Base-by-base conservation (phyloP, 2,113 vertebrate species). In the Austrofundulus limnaeus region DNA sequence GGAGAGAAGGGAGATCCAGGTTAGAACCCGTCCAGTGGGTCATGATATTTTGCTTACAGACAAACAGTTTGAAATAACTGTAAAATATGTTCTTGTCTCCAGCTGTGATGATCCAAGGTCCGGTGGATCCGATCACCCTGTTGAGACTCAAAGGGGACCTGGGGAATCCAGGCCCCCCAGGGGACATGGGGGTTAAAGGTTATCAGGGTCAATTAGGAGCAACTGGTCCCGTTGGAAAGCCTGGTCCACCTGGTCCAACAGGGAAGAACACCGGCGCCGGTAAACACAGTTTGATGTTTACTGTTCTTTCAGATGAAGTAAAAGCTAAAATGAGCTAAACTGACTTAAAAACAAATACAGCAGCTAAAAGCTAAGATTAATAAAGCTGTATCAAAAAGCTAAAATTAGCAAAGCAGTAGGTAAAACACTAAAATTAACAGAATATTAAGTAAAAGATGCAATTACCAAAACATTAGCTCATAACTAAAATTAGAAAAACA, bases 1-100 rank as follows among this genome's bases (percentile, higher is more conserved):
- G 92, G 96, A 24, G 90, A 95, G 1, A 11, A 16, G 37, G 95
- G 96, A 72, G 90, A 94, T 0, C 83, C 94, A 72, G 96, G 96
- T 97, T 87, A 51, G 7, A 28, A 28, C 7, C 25, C 25, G 7
- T 28, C 7, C 25, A 4, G 25, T 28, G 25, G 25, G 3, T 28
- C 25, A 4, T 4, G 25, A 28, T 28, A 28, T 28, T 28, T 28
- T 28, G 25, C 25, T 28, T 4, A 28, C 25, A 28, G 25, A 28
- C 25, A 4, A 28, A 28, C 25, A 28, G 25, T 4, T 28, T 28
- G 7, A 28, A 28, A 28, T 4, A 28, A 28, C 25, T 28, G 7
- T 28, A 28, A 3, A 28, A 28, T 4, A 28, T 28, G 25, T 28
- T 34, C 55, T 46, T 61, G 19, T 66, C 31, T 67, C 2, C 66